Conservation (phyloP, 2,797 vertebrate genomes). For the Tokudaia muenninki region DNA sequence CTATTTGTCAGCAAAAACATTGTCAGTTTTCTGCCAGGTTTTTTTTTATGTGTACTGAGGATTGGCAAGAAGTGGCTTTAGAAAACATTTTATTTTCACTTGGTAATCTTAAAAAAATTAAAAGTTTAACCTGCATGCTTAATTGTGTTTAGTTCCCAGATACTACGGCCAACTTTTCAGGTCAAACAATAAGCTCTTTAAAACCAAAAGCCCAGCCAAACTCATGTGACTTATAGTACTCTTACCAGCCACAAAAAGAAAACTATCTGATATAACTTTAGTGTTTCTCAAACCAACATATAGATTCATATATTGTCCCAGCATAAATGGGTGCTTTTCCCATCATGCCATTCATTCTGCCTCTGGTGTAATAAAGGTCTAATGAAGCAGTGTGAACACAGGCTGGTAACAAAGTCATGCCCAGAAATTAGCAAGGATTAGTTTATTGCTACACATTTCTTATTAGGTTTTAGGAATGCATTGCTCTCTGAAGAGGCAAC, state of each 20-base stretch:
- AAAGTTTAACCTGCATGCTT: neutral
- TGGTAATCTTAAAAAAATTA: neutral
- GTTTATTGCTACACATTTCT: constrained; percentile 58
- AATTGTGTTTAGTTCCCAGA: neutral
- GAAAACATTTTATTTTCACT: neutral
- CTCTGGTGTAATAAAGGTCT: constrained; percentile 14
- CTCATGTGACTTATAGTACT: neutral
- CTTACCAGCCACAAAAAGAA: neutral
- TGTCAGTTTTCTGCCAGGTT: neutral
- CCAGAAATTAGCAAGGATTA: constrained; percentile 5
- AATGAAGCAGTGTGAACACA: neutral
- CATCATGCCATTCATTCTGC: constrained; percentile 37
- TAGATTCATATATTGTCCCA: neutral
- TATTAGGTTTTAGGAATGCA: constrained; percentile 30
- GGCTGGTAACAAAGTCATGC: neutral
- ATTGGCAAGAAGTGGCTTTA: neutral
- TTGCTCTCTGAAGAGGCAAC: constrained; percentile 37
- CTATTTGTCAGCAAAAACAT: neutral
- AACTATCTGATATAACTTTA: neutral
- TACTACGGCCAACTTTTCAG: neutral
- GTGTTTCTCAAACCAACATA: constrained; percentile 5
- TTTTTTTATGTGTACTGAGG: neutral
- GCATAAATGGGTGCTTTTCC: constrained; percentile 7
- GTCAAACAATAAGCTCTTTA: neutral
- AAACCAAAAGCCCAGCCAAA: neutral